Base-by-base conservation (phyloP, 2,888 invertebrate species). In the Cephus nigrinus region DNA sequence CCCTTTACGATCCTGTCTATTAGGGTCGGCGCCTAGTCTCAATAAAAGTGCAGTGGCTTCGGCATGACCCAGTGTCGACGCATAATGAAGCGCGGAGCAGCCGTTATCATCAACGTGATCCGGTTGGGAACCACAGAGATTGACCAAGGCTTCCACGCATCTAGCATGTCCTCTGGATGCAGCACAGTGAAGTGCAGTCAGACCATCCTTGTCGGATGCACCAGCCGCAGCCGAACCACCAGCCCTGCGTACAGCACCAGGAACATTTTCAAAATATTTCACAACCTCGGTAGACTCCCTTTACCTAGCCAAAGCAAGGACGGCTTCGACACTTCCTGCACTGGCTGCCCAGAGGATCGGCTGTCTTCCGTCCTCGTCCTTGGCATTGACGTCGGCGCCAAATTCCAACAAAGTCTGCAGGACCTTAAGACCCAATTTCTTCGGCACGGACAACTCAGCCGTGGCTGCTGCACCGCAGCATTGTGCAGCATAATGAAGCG, bases 261-360 rank as follows among this genome's bases (percentile, higher is more conserved):
- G 71, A 71, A n/a, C 11, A 71, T n/a, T 71, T 71, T 71, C 1
- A 75, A 69, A 75, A 76, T 34, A 34, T 35, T 68, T 36, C 1
- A 72, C 73, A 55, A 73, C 73, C 74, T 77, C 69, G 32, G 74
- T 35, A 68, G 73, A 74, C 23, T 12, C 34, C 33, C 30, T 69
- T 72, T 83, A 91, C 89, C 97, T 96, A 30, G 98, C 95, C 79
- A 99, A 92, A 0, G 97, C 96, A 74, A 97, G 93, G 78, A 99
- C 96, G 0, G 98, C 99, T 83, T 98, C 97, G 0, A 97, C 95
- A 69, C 98, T 98, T 9, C 99, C 99, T 33, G 99, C 98, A 83
- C 98, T 98, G 0, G 99, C 98, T 0, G 99, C 99, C 99, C 99
- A 99, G 15, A 99, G 92, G 76, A 99, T 93, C 1, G 99, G 99